These are phyloP conservation scores for Gephyroberyx darwinii DNA, from an alignment of 2,797 vertebrate genomes.

Conservation along the genomic window DNA sequence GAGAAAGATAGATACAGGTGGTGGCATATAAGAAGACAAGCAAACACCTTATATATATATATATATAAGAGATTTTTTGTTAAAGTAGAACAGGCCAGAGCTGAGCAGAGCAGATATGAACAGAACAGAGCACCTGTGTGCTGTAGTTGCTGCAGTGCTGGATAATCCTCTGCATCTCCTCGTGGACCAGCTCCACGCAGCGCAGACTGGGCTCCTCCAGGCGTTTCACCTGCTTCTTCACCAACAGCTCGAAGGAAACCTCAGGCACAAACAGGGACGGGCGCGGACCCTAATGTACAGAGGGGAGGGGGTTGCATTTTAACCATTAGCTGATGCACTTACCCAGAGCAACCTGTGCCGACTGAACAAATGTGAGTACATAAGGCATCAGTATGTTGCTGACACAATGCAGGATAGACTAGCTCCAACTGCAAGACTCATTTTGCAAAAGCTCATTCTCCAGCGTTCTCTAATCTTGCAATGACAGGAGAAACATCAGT, in stretches of 20 bases:
- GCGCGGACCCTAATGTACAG: conserved; percentile 87
- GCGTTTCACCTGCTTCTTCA: conserved; percentile 98
- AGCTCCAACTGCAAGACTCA: background rate
- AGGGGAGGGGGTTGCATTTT: conserved; percentile 6
- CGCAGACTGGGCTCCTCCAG: conserved; percentile 96
- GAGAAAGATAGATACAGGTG: background rate
- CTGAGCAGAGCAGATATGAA: background rate
- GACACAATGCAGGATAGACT: background rate
- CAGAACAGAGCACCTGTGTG: conserved; percentile 75
- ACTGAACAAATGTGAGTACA: background rate
- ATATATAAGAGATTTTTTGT: no score
- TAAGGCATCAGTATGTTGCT: background rate
- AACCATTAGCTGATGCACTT: background rate
- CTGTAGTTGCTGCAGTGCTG: conserved; percentile 94
- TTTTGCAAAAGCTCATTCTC: background rate
- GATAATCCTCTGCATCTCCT: conserved; percentile 99
- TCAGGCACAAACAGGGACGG: conserved; percentile 98
- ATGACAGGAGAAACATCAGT: conserved; percentile 4
- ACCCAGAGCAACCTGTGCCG: background rate
- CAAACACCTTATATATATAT: no score
- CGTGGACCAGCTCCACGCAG: conserved; percentile 97
- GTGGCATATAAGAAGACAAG: no score
- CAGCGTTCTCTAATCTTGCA: background rate
- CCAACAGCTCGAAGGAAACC: conserved; percentile 95
- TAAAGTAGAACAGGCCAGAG: no score